Conservation (phyloP, 2,888 invertebrate species). For the Dioctria linearis region DNA sequence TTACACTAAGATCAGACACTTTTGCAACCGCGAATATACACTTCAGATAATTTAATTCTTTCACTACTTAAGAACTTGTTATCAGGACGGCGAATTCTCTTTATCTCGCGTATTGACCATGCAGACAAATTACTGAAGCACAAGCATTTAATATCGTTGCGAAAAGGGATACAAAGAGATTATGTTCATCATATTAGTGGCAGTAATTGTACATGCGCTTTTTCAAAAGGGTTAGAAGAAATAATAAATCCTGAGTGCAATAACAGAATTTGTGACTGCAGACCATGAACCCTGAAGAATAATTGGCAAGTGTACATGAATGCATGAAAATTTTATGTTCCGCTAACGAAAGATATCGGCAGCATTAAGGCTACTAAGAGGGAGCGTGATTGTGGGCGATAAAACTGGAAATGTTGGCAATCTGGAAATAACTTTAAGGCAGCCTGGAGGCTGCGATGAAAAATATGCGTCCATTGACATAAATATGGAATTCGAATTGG, state of each 20-base stretch:
- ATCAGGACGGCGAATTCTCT: no score
- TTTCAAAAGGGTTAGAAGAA: not conserved
- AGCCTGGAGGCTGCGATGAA: not conserved
- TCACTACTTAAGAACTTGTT: no score
- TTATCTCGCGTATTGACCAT: no score
- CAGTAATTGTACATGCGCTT: constrained; percentile 20
- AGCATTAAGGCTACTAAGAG: not conserved
- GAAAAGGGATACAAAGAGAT: not conserved
- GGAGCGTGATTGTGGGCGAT: constrained; percentile 12
- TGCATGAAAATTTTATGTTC: no score
- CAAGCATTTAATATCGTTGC: no score
- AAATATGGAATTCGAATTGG: no score
- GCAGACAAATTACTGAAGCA: no score
- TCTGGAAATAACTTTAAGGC: constrained; percentile 1
- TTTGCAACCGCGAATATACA: no score
- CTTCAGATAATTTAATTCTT: no score
- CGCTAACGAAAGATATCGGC: no score
- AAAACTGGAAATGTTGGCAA: constrained; percentile 36
- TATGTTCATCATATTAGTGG: not conserved
- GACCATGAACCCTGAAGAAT: constrained; percentile 7
- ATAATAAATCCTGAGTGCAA: constrained; percentile 16
- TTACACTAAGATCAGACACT: no score
- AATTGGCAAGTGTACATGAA: constrained; percentile 19
- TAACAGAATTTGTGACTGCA: constrained; percentile 10
- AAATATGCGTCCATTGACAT: not conserved